These are phyloP conservation scores for Ypsolopha sequella DNA, from an alignment of 2,888 invertebrate species.

Conservation along the genomic window DNA sequence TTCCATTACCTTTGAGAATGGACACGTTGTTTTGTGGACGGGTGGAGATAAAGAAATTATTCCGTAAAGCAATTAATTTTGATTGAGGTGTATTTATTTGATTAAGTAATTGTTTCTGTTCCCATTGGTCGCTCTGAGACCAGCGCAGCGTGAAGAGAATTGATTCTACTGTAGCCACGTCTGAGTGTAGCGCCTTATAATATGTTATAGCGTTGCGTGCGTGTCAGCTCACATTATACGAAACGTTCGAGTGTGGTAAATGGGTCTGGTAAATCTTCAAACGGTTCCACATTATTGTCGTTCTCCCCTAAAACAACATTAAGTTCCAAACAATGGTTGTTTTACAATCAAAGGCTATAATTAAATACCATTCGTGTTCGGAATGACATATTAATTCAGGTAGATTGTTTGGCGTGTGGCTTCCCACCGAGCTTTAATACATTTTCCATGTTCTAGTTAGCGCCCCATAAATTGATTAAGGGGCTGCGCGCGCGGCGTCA, in stretches of 20 bases:
- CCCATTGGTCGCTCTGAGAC: constrained; percentile 26
- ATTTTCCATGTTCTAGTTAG: constrained; percentile 70
- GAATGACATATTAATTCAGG: constrained; percentile 15
- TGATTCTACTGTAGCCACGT: no score
- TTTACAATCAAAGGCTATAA: constrained; percentile 13
- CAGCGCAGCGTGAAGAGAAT: no score
- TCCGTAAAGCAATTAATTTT: constrained; percentile 69
- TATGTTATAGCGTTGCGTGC: not conserved
- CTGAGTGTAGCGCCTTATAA: no score
- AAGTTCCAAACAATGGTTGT: constrained; percentile 10
- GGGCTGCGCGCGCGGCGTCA: constrained; percentile 37
- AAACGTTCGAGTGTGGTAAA: no score
- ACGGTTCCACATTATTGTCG: no score
- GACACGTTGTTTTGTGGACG: constrained; percentile 62
- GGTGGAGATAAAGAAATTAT: constrained; percentile 65
- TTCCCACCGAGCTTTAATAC: constrained; percentile 67
- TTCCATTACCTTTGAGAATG: constrained; percentile 63
- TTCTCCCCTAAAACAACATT: constrained; percentile 8
- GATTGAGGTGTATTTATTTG: constrained; percentile 69
- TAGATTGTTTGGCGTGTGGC: constrained; percentile 41
- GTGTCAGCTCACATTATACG: no score
- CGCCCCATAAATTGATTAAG: constrained; percentile 70
- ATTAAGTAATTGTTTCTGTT: constrained; percentile 67
- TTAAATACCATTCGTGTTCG: constrained; percentile 29
- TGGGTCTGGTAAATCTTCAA: no score